phyloP scores from a whole-genome alignment of 1,140 invertebrate genomes.

The Proales similis region DNA sequence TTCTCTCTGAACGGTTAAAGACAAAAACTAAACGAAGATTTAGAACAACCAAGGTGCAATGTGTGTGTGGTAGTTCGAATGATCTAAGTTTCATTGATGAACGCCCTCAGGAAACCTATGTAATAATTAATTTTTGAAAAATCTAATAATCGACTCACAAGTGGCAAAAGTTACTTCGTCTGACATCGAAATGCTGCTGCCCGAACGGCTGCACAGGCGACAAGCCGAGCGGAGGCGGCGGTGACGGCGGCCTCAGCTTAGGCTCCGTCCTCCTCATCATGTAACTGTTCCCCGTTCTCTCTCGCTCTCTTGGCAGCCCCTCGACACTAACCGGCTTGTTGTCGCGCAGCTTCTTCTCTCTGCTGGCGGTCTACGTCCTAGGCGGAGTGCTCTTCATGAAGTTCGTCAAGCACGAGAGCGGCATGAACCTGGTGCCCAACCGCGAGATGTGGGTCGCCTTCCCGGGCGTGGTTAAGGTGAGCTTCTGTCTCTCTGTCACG shows the following conservation, averaged over 20 bases:
- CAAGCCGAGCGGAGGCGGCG: neutral
- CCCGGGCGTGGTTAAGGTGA: constrained; percentile 3
- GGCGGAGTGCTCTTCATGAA: constrained; percentile 20
- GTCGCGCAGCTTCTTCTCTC: constrained; percentile 4
- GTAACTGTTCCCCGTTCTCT: too few species aligned
- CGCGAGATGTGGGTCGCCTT: neutral
- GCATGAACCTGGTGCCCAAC: constrained; percentile 7
- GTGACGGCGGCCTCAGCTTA: constrained; percentile 1
- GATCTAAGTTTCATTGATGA: neutral
- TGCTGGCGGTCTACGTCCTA: neutral
- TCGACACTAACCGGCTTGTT: too few species aligned
- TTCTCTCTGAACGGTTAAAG: neutral
- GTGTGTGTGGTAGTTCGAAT: constrained; percentile 4
- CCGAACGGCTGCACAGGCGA: constrained; percentile 21
- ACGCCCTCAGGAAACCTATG: neutral
- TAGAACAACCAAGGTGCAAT: neutral
- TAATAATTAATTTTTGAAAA: neutral
- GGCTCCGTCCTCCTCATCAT: constrained; percentile 19
- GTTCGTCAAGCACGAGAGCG: neutral
- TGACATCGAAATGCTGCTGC: constrained; percentile 30
- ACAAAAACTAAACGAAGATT: neutral
- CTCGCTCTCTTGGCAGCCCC: too few species aligned
- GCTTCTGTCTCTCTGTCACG: neutral
- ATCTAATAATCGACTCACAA: neutral
- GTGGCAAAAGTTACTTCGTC: neutral